Evolutionary conservation across 2,888 invertebrate genomes (phyloP).

Genomic region (Acanthosoma haemorrhoidale): DNA sequence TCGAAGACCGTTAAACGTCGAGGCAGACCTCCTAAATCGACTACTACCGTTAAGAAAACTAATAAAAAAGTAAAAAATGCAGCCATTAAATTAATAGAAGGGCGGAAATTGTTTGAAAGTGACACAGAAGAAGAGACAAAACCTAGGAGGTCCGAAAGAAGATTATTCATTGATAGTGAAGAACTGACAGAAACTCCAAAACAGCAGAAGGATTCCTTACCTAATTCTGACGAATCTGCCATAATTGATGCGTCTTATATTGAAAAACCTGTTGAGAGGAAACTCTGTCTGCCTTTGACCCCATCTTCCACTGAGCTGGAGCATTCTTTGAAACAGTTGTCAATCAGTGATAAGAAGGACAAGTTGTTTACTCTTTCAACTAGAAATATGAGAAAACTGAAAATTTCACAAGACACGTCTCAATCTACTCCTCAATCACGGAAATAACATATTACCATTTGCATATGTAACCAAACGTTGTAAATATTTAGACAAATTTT

Average conservation of each 20-base stretch:
- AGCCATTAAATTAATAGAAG: neutral
- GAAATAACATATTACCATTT: neutral
- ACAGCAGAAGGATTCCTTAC: neutral
- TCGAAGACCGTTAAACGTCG: neutral
- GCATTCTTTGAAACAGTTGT: slow-evolving; percentile 3
- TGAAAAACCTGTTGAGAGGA: neutral
- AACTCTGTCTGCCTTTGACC: neutral
- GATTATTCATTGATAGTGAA: neutral
- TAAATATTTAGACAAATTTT: neutral
- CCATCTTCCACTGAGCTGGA: neutral
- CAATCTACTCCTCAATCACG: neutral
- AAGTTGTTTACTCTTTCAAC: neutral
- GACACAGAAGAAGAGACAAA: slow-evolving; percentile 17
- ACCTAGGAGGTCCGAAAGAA: neutral
- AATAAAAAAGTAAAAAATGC: slow-evolving; percentile 4
- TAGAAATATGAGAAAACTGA: slow-evolving; percentile 1
- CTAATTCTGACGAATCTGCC: neutral
- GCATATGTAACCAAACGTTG: neutral
- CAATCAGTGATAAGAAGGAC: slow-evolving; percentile 7
- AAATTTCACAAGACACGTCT: neutral
- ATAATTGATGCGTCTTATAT: slow-evolving; percentile 3
- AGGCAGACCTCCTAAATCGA: neutral
- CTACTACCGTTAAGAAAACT: neutral
- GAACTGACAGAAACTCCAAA: neutral
- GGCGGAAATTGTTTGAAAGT: slow-evolving; percentile 13